A percentile compares a stretch with the other conserved stretches of the same genome.
These are phyloP conservation scores for Takifugu bimaculatus DNA, from an alignment of 2,113 vertebrate genomes.

Conservation along the genomic window DNA sequence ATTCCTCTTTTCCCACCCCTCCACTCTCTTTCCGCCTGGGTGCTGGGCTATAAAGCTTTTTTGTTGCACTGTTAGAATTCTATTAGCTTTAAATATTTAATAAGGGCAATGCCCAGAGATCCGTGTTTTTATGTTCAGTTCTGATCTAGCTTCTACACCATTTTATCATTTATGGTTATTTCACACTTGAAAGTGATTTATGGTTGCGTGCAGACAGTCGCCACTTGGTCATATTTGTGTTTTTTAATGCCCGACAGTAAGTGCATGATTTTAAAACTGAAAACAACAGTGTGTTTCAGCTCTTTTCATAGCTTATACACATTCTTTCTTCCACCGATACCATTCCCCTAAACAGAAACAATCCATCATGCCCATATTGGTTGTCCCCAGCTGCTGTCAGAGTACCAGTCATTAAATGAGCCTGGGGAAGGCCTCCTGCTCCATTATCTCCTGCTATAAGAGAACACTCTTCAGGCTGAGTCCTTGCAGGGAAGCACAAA, in stretches of 20 bases:
- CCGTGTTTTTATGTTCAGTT: conserved; percentile 50
- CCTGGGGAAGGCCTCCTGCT: conserved; percentile 6
- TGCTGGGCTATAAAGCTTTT: conserved; percentile 50
- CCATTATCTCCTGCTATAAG: conserved; percentile 25
- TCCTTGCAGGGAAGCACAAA: conserved; percentile 46
- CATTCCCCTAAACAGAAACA: conserved; percentile 17
- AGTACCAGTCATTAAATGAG: conserved; percentile 34
- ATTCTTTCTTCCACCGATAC: conserved; percentile 3
- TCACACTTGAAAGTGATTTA: conserved; percentile 42
- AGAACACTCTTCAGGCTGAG: conserved; percentile 15
- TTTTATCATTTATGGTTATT: conserved; percentile 42
- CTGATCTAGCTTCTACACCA: conserved; percentile 31
- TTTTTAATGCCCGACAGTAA: conserved; percentile 28
- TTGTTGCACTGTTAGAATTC: conserved; percentile 56
- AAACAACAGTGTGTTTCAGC: not conserved
- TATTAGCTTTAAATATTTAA: conserved; percentile 70
- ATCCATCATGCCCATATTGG: conserved; percentile 39
- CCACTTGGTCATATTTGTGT: conserved; percentile 23
- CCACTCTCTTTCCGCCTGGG: conserved; percentile 18
- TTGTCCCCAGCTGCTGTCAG: conserved; percentile 8
- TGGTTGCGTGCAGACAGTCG: conserved; percentile 23
- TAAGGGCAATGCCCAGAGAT: conserved; percentile 48
- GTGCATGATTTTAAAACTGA: conserved; percentile 10
- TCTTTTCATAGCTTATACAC: conserved; percentile 2
- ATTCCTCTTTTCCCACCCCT: not conserved